Evolutionary conservation across 2,888 invertebrate genomes (phyloP), one percentile per base, ranked within the genome.

Genomic region (Syritta pipiens): DNA sequence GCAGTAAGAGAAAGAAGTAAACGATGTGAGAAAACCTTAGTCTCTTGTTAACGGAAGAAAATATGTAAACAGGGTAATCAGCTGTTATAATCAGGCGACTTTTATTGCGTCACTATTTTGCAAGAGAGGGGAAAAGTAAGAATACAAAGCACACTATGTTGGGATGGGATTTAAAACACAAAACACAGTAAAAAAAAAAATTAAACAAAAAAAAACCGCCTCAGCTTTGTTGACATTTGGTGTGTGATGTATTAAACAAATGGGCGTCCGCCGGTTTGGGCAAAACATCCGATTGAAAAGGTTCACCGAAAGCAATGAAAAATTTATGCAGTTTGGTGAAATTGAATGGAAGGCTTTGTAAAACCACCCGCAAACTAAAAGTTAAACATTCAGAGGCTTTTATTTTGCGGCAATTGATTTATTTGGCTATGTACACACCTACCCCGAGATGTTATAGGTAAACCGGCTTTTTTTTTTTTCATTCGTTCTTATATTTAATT

Each of bases 61-160:
- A 55, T 53, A 72, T 72, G 72, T 77, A 72, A 77, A 77, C 72
- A 77, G 72, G 71, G 55, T 42, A 77, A 77, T 77, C 77, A 77
- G 72, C 71, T 71, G 77, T 71, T 77, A 72, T 46, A 62, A 71
- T 71, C 71, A 71, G 71, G 71, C 71, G 71, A 71, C n/a, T 67
- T 28, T 42, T 60, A 55, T 72, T 77, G 44, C 77, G 72, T 77
- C 77, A 77, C 63, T 60, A 22, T 5, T 37, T 59, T n/a, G n/a
- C n/a, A n/a, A n/a, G n/a, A 1, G n/a, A 55, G 60, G 72, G 65
- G 42, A 57, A 57, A 44, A 26, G n/a, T 26, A 26, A 17, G 1
- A 9, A 17, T 17, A 17, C 37, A 37, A 17, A n/a, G n/a, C n/a
- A 37, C 37, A 17, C 14, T 17, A 37, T 37, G 19, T 17, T 17